Base-by-base conservation (phyloP, 2,888 invertebrate genomes). In the Sphecodes monilicornis region DNA sequence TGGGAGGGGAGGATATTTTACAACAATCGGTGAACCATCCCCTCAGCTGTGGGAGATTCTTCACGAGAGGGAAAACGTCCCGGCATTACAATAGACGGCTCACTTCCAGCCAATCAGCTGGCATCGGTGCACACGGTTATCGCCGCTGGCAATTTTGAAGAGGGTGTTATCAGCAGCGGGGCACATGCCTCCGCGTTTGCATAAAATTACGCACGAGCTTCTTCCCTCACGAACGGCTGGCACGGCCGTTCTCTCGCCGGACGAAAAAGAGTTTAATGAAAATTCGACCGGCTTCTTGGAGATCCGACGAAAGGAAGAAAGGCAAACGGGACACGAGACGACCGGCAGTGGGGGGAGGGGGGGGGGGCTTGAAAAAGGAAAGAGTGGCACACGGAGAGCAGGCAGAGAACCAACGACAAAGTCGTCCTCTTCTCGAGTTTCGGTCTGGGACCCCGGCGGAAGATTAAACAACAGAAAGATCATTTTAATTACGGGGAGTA, bases 101-200 rank as follows among this genome's bases (percentile, higher is more conserved):
- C 75, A 57, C 81, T 85, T 78, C 79, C 85, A 80, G 78, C 85
- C 80, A 79, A 88, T 87, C 87, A 78, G 64, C 54, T 43, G 66
- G 54, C 74, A 74, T 68, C 77, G 16, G 73, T 76, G 77, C 78
- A 32, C 60, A 71, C 46, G 66, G 41, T 50, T 78, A 50, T 39
- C 76, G 72, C 69, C 72, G 50, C 76, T 41, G 57, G 72, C 75
- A 72, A 85, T 78, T 77, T 66, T 57, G 68, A 81, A 79, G 77
- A 81, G 74, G 66, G 60, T 57, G 72, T 76, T 84, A 82, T 76
- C 78, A 75, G 57, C 69, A 41, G 18, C 73, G 8, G 29, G 68
- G 68, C 82, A 36, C 57, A 41, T 71, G 76, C 60, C n/a, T 13
- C 36, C n/a, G 57, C 22, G 73, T 79, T 83, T 80, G 60, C 77